These are phyloP conservation scores for Ommatoiulus sabulosus DNA, from an alignment of 2,888 invertebrate genomes.

Conservation along the genomic window DNA sequence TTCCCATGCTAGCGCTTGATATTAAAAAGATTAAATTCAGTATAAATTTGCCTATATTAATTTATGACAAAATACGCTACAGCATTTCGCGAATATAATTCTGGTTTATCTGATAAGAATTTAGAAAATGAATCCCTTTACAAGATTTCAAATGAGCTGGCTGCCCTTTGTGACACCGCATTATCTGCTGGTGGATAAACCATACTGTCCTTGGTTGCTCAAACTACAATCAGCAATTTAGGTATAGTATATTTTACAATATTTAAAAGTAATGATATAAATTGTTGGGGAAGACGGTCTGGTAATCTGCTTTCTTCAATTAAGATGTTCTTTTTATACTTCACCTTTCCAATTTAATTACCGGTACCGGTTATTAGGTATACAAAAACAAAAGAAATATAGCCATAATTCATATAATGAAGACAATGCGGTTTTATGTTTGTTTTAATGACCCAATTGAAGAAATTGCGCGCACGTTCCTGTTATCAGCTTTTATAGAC, in stretches of 20 bases:
- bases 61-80: too few species aligned
- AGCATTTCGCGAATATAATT: too few species aligned
- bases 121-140: neutral
- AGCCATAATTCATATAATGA: neutral
- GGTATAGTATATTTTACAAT: neutral
- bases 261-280: neutral
- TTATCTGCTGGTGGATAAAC: neutral
- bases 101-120: neutral
- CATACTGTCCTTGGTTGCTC: neutral
- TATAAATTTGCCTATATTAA: too few species aligned
- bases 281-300: neutral
- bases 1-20: too few species aligned
- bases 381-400: constrained; percentile 14
- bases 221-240: neutral
- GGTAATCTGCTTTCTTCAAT: neutral
- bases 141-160: too few species aligned
- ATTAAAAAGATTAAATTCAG: too few species aligned
- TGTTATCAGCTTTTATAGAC: neutral
- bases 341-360: neutral
- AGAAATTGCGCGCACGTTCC: constrained; percentile 27
- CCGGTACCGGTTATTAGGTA: neutral
- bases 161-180: too few species aligned
- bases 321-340: neutral
- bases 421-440: neutral
- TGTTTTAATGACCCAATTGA: constrained; percentile 11